Conservation (phyloP, 2,113 vertebrate species). For the Picathartes gymnocephalus region DNA sequence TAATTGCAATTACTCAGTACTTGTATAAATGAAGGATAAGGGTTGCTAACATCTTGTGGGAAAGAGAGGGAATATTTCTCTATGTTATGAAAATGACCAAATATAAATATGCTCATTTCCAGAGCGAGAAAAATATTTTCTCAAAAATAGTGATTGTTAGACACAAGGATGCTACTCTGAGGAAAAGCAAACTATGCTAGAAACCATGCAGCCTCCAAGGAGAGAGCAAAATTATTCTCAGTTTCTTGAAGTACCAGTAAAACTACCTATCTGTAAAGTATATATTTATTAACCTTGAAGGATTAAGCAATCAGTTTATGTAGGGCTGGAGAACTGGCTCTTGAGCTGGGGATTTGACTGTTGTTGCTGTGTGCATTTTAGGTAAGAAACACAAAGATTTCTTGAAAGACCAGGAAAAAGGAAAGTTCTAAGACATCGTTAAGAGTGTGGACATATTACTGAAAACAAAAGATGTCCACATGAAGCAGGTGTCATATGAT, state of each 20-base stretch:
- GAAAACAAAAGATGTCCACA: neutral
- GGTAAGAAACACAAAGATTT: neutral
- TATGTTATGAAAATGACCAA: neutral
- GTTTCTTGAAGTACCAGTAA: neutral
- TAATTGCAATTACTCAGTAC: neutral
- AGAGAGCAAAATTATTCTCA: neutral
- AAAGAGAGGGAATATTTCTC: neutral
- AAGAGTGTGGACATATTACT: neutral
- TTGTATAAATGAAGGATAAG: neutral
- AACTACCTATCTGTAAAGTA: neutral
- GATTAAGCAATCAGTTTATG: neutral
- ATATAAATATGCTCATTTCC: neutral
- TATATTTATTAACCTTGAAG: neutral
- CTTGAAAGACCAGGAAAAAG: neutral
- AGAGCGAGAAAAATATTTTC: neutral
- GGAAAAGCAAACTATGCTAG: neutral
- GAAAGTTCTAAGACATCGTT: neutral
- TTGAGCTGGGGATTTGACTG: neutral
- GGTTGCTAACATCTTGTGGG: neutral
- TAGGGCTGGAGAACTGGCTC: neutral
- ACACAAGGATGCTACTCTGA: neutral
- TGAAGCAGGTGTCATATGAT: fast-evolving
- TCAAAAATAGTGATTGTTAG: neutral
- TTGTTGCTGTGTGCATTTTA: neutral
- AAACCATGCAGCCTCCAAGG: neutral